Conservation (phyloP, 2,797 vertebrate genomes). For the Ataeniobius toweri region DNA sequence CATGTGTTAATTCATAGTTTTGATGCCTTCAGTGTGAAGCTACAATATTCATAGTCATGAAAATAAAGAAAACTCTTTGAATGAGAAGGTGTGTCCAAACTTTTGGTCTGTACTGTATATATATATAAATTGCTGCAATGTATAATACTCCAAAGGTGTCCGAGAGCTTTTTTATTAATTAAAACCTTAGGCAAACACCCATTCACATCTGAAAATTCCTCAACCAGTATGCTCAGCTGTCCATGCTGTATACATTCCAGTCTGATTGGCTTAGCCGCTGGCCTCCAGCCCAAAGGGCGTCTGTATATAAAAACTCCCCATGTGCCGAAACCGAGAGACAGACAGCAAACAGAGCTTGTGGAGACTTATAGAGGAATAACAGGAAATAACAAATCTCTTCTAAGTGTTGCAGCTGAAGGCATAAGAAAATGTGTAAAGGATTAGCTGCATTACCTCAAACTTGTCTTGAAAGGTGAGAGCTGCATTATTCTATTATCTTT, state of each 20-base stretch:
- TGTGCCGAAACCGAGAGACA: constrained; percentile 67
- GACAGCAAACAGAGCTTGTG: constrained; percentile 57
- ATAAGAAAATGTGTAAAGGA: constrained; percentile 90
- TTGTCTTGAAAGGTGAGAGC: constrained; percentile 90
- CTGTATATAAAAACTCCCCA: constrained; percentile 72
- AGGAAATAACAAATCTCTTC: constrained; percentile 38
- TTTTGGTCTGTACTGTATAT: too few species aligned
- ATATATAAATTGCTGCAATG: too few species aligned
- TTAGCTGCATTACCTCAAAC: constrained; percentile 90
- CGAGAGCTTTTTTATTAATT: constrained; percentile 25
- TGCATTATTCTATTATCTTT: constrained; percentile 1
- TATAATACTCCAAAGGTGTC: constrained; percentile 15
- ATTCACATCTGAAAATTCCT: constrained; percentile 42
- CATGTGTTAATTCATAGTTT: too few species aligned
- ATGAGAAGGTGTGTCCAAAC: too few species aligned
- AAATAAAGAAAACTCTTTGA: too few species aligned
- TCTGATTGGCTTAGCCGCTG: constrained; percentile 82
- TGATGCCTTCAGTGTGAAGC: too few species aligned
- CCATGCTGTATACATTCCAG: constrained; percentile 60
- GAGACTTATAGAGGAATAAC: constrained; percentile 28
- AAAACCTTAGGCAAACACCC: constrained; percentile 55
- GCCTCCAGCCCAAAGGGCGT: constrained; percentile 73
- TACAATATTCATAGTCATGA: too few species aligned
- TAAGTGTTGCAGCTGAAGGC: constrained; percentile 45
- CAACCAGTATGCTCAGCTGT: constrained; percentile 19